Percentiles rank a stretch among this genome's conserved stretches.
phyloP scores from a whole-genome alignment of 2,797 vertebrate species.

The Amblyraja radiata region DNA sequence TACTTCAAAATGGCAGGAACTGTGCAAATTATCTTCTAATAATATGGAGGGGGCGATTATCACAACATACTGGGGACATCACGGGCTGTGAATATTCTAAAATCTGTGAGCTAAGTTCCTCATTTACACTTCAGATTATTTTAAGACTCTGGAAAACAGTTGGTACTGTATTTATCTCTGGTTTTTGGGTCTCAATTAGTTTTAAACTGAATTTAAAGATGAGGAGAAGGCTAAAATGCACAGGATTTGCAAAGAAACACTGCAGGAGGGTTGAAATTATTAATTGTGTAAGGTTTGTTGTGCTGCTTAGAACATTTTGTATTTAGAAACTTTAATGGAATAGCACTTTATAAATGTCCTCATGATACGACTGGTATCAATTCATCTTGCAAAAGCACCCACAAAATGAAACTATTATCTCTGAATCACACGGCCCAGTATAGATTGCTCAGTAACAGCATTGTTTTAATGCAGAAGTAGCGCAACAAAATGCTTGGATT shows the following conservation, averaged over 20 bases:
- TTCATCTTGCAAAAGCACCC: not conserved
- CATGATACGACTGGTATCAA: not conserved
- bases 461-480: not conserved
- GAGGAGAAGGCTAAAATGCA: not conserved
- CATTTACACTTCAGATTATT: constrained; percentile 33
- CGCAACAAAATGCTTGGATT: not conserved
- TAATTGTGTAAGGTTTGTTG: not conserved
- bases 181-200: not conserved
- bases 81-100: constrained; percentile 29
- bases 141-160: constrained; percentile 5
- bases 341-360: not conserved
- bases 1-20: constrained; percentile 34
- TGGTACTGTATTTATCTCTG: not conserved
- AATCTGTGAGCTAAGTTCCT: constrained; percentile 28
- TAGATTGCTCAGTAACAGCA: not conserved
- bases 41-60: constrained; percentile 27
- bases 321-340: not conserved
- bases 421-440: not conserved
- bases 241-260: not conserved
- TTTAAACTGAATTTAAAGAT: not conserved
- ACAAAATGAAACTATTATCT: not conserved
- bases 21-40: constrained; percentile 35
- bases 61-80: constrained; percentile 33
- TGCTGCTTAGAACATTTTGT: not conserved
- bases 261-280: not conserved